Evolutionary conservation across 2,888 invertebrate genomes (phyloP), one percentile per base, ranked within the genome.

Genomic region (Drosophila atripex): DNA sequence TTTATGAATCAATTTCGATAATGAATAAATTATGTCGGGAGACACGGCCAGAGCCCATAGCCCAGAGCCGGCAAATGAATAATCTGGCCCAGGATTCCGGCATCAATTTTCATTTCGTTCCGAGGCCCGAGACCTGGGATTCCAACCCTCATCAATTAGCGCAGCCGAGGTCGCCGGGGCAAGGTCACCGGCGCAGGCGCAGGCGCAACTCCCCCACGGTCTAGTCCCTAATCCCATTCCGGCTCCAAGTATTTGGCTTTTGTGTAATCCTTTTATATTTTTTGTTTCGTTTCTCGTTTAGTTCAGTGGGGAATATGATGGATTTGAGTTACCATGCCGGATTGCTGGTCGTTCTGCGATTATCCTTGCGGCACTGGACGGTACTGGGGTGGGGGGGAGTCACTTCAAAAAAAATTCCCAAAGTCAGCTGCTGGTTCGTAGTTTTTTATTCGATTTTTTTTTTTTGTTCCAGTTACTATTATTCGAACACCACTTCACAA

Each of bases 1-100:
- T 75, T 76, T 78, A 78, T 76, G 76, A 78, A 76, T 76, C 78
- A 76, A 78, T 78, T 76, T 68, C 68, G 73, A 75, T 78, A 71
- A 66, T 76, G 78, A 57, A 75, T 75, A 66, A 65, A 65, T 63
- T 66, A 76, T 63, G 63, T 63, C 35, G n/a, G 52, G 25, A 47
- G 49, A 72, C 32, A 35, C 14, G 63, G 30, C 14, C 14, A 35
- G 30, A 23, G 14, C 7, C 30, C n/a, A n/a, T n/a, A 21, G 14
- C n/a, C n/a, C n/a, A 4, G 12, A 32, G 21, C 18, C 21, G 43
- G 43, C 53, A 32, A 70, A 70, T 70, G 72, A 70, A 70, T 72
- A 70, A 69, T 69, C 69, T 61, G 43, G 16, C 8, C 46, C 46
- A 30, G 68, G 71, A 70, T 59, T 59, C 39, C 39, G 47, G 63